A percentile compares a stretch with the other conserved stretches of the same genome.
phyloP scores from a whole-genome alignment of 2,797 vertebrate species.

The Momotus momota region DNA sequence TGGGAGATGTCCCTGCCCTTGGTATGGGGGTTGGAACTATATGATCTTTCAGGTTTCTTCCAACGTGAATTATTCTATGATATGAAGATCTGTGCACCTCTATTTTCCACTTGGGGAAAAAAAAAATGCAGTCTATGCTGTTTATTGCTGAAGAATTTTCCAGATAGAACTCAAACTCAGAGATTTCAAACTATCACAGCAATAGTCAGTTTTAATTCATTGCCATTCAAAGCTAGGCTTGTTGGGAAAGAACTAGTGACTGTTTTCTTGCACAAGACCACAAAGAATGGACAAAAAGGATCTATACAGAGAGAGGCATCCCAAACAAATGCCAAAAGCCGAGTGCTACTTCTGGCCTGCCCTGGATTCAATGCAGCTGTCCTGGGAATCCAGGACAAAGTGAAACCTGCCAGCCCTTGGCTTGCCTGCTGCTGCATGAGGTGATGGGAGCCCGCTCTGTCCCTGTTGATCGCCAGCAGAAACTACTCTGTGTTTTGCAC shows the following conservation, averaged over 20 bases:
- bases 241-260: background rate
- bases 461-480: background rate
- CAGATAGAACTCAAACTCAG: background rate
- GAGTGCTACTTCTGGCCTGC: background rate
- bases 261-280: background rate
- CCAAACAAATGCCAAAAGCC: background rate
- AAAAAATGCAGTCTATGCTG: background rate
- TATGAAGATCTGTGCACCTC: background rate
- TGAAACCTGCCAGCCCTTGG: background rate
- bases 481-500: accelerated
- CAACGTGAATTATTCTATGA: background rate
- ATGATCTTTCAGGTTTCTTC: background rate
- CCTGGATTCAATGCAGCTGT: background rate
- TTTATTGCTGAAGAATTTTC: background rate
- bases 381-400: background rate
- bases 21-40: background rate
- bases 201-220: background rate
- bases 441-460: accelerated
- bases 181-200: background rate
- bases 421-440: accelerated
- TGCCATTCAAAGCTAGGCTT: background rate
- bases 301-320: accelerated
- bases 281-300: background rate
- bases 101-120: background rate
- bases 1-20: background rate